phyloP scores from a whole-genome alignment of 2,888 invertebrate species.

The Drosophila tripunctata region DNA sequence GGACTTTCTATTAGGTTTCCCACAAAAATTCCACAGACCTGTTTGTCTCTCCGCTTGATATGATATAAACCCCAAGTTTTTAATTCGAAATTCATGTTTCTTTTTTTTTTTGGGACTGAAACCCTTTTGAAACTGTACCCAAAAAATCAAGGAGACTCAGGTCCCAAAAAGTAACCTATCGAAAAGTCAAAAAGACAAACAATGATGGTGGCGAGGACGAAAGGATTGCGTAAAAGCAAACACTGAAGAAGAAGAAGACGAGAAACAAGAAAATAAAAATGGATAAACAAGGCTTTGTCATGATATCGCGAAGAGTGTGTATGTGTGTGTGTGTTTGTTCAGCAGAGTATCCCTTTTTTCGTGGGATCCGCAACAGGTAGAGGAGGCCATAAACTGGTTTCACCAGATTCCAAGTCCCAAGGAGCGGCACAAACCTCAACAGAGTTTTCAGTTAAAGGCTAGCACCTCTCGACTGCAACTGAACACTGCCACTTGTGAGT shows the following conservation, averaged over 20 bases:
- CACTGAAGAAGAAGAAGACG: no score
- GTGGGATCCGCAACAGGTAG: slow-evolving; percentile 73
- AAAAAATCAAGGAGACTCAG: slow-evolving; percentile 25
- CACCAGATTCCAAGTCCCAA: slow-evolving; percentile 62
- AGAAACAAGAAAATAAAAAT: slow-evolving; percentile 24
- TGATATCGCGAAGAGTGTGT: slow-evolving; percentile 14
- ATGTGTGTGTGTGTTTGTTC: slow-evolving; percentile 27
- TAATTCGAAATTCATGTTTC: background rate
- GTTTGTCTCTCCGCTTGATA: slow-evolving; percentile 2
- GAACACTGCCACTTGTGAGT: slow-evolving; percentile 55
- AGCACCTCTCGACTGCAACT: slow-evolving; percentile 32
- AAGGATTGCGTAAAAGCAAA: slow-evolving; percentile 68
- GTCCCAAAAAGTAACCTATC: slow-evolving; percentile 40
- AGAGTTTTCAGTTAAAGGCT: no score
- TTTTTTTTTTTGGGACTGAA: slow-evolving; percentile 5
- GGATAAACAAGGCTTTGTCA: slow-evolving; percentile 66
- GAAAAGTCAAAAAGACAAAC: slow-evolving; percentile 23
- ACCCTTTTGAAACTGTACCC: slow-evolving; percentile 63
- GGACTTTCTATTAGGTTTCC: slow-evolving; percentile 2
- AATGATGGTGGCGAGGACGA: slow-evolving; percentile 67
- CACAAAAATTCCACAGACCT: slow-evolving; percentile 14
- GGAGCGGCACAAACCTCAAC: slow-evolving; percentile 49
- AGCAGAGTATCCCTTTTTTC: slow-evolving; percentile 73
- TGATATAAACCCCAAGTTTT: slow-evolving; percentile 6
- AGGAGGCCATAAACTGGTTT: slow-evolving; percentile 65